phyloP scores from a whole-genome alignment of 1,140 invertebrate genomes.

The Microplitis mediator region DNA sequence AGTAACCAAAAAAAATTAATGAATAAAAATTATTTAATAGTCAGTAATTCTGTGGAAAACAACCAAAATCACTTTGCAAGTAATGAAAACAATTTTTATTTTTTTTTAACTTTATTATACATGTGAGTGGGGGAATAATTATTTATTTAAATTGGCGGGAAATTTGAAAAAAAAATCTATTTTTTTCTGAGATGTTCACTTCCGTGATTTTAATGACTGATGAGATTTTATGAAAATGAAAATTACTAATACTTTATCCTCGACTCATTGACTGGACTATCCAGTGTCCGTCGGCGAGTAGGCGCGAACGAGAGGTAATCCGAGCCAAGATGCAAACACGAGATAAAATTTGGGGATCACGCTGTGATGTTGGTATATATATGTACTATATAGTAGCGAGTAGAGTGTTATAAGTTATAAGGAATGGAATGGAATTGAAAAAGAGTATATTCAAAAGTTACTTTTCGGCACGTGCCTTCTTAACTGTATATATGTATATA shows the following conservation, averaged over 20 bases:
- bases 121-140: no score
- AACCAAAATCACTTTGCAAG: no score
- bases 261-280: background rate
- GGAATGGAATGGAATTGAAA: background rate
- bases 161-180: no score
- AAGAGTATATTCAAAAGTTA: slow-evolving; percentile 34
- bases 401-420: background rate
- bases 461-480: slow-evolving; percentile 55
- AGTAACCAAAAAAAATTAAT: no score
- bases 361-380: background rate
- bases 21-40: no score
- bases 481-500: slow-evolving; percentile 1
- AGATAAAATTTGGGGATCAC: slow-evolving; percentile 45
- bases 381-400: background rate
- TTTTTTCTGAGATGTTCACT: no score
- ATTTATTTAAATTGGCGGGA: no score
- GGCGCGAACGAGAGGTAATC: slow-evolving; percentile 45
- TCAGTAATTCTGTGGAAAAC: no score
- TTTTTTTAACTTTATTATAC: no score
- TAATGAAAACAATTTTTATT: no score
- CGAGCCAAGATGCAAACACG: slow-evolving; percentile 55
- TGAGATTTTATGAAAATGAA: background rate
- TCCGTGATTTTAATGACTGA: no score
- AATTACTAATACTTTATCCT: background rate
- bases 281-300: slow-evolving; percentile 23